Evolutionary conservation across 2,797 vertebrate genomes (phyloP), one percentile per base, ranked within the genome.

Genomic region (Staurois parvus): DNA sequence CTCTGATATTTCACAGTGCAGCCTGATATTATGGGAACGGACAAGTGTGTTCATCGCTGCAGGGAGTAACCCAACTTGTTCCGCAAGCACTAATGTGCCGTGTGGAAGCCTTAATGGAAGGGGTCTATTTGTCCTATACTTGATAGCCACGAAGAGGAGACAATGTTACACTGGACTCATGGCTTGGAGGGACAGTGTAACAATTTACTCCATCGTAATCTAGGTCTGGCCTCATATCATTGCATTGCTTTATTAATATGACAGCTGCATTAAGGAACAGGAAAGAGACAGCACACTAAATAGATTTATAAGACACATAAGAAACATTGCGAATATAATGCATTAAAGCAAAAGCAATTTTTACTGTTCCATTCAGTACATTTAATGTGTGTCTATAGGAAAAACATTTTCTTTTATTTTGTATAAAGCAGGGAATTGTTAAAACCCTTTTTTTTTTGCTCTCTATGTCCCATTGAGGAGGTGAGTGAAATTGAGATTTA

Each of bases 11-110:
- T 26, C n/a, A 32, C 62, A 42, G 29, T 4, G 28, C 30, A 52
- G 52, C 32, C 29, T 37, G 80, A 82, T 62, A 42, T 82, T 74
- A 59, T 83, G n/a, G 28, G 77, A 32, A 32, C 9, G 21, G 67
- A 15, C 48, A n/a, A n/a, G 37, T 69, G 77, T 69, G 62, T 21
- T 32, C 19, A 26, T 68, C 30, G 29, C 64, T 56, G 28, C 34
- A 67, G 81, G 81, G 32, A 8, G 81, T 45, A 82, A 73, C 34
- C 17, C 66, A 32, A 73, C 59, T 64, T 74, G 19, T 59, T 0
- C 81, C 29, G 45, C 28, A 76, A 66, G 56, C 42, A 59, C 19
- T 32, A 78, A 37, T 45, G 26, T 64, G 48, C 17, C 10, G 45
- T 19, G 15, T 62, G 1, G 24, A 19, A 52, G 30, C 73, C 45